A percentile compares a stretch with the other conserved stretches of the same genome.
Conservation (phyloP, 2,113 vertebrate species). For the Columba janthina region DNA sequence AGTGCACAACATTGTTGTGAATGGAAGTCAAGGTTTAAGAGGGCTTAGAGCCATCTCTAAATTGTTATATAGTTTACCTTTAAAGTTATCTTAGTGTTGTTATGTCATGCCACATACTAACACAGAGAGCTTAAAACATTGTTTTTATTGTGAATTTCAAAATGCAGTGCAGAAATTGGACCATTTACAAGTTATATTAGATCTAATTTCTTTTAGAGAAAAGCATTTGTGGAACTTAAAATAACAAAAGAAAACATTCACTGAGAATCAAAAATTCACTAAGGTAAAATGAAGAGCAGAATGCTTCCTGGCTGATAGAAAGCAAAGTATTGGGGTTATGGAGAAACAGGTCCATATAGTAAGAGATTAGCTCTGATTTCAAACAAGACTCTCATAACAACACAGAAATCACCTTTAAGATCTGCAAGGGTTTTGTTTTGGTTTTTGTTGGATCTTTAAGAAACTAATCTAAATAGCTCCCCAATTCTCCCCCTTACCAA, state of each 20-base stretch:
- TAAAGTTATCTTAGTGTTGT: neutral
- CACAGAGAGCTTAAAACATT: neutral
- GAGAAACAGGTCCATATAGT: neutral
- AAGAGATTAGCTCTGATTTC: neutral
- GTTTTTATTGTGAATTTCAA: neutral
- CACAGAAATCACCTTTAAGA: neutral
- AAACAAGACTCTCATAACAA: neutral
- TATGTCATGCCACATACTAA: neutral
- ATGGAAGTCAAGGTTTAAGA: neutral
- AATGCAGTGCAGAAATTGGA: neutral
- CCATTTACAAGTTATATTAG: neutral
- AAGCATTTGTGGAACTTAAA: neutral
- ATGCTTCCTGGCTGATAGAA: neutral
- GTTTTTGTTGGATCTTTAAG: neutral
- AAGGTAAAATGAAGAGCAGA: neutral
- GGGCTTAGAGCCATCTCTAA: neutral
- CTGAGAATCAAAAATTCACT: neutral
- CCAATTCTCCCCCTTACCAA: neutral
- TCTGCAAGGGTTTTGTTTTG: neutral
- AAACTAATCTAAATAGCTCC: neutral
- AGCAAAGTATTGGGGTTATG: neutral
- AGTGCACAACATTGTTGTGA: neutral
- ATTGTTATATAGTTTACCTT: neutral
- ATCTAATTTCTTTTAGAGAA: neutral
- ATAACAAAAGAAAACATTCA: neutral